Conservation (phyloP, 1,140 invertebrate species). For the Brachystomella parvula region DNA sequence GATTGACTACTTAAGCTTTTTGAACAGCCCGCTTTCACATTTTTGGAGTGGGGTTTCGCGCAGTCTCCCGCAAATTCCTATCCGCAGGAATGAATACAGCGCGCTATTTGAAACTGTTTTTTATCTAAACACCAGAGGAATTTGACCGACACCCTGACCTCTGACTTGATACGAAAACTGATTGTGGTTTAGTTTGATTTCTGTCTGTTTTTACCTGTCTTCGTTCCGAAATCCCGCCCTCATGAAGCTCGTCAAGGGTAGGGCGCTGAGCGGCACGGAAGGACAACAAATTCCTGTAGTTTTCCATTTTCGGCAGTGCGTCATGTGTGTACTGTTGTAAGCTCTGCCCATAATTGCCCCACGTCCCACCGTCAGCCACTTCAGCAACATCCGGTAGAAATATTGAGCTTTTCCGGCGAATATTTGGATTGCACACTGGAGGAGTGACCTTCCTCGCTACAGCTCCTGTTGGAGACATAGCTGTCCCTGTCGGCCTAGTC, state of each 20-base stretch:
- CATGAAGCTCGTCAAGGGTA: conserved; percentile 50
- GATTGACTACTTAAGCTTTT: too few species aligned
- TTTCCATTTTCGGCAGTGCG: conserved; percentile 50
- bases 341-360: conserved; percentile 27
- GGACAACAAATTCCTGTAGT: conserved; percentile 51
- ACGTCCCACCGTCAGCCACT: conserved; percentile 2
- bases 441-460: conserved; percentile 3
- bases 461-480: background rate
- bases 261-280: conserved; percentile 47
- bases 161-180: too few species aligned
- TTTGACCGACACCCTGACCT: too few species aligned
- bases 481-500: too few species aligned
- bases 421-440: background rate
- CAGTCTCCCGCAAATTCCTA: too few species aligned
- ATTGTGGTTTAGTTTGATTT: too few species aligned
- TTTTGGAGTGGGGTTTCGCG: too few species aligned
- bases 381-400: conserved; percentile 27
- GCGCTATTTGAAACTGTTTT: too few species aligned
- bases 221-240: conserved; percentile 16
- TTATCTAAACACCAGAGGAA: too few species aligned
- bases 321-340: conserved; percentile 44
- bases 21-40: too few species aligned
- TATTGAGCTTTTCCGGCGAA: conserved; percentile 17
- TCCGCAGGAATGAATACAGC: too few species aligned
- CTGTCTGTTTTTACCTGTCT: background rate